Conservation (phyloP, 2,797 vertebrate genomes). For the Phalloptychus januarius region DNA sequence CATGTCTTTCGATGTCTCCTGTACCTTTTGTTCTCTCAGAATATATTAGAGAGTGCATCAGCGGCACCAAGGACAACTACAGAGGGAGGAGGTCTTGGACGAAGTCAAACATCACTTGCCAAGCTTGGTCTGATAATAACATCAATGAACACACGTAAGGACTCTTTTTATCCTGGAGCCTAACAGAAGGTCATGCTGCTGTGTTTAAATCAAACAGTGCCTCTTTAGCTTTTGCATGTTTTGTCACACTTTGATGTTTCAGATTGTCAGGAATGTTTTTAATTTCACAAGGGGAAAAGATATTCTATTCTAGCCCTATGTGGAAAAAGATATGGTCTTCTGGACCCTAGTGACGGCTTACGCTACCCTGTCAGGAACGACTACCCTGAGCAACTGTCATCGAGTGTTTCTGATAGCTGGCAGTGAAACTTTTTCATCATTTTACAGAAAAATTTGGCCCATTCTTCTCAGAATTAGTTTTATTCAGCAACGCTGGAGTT, state of each 20-base stretch:
- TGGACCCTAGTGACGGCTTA: background rate
- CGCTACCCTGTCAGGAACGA: background rate
- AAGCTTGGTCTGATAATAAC: slow-evolving; percentile 94
- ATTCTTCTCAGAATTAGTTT: background rate
- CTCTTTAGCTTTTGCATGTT: background rate
- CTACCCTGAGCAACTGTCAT: background rate
- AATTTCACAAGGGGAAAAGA: background rate
- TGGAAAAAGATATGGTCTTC: background rate
- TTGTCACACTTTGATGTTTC: background rate
- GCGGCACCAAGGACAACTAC: slow-evolving; percentile 90
- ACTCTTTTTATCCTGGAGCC: background rate
- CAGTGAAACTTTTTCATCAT: background rate
- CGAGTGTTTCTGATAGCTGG: background rate
- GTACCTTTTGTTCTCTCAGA: slow-evolving; percentile 74
- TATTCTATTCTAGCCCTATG: background rate
- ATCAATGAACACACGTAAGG: slow-evolving; percentile 97
- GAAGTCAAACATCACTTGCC: slow-evolving; percentile 92
- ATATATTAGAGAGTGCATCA: slow-evolving; percentile 92
- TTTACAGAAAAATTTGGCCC: background rate
- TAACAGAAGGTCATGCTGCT: background rate
- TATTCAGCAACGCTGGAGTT: background rate
- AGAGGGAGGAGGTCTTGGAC: slow-evolving; percentile 91
- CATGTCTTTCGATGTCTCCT: slow-evolving; percentile 40
- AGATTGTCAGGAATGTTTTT: background rate
- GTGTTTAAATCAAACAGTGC: background rate